phyloP scores from a whole-genome alignment of 2,888 invertebrate genomes.

The Selenia dentaria region DNA sequence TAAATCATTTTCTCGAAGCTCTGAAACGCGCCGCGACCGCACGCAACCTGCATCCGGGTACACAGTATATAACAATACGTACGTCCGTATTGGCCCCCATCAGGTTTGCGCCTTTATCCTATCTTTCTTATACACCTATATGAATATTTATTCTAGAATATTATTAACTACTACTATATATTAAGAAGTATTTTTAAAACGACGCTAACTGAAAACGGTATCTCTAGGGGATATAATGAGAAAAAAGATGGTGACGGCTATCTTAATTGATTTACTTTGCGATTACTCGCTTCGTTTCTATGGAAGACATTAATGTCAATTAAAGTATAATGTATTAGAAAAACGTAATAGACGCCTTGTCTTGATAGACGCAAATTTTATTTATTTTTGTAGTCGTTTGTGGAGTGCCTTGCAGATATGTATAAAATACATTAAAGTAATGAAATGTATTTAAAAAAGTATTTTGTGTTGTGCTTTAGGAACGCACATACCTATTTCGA shows the following conservation, averaged over 20 bases:
- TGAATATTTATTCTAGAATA: background rate
- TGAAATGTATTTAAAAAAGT: too few relatives aligned
- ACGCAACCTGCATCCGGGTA: slow-evolving; percentile 47
- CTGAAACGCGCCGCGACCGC: slow-evolving; percentile 56
- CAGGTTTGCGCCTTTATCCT: slow-evolving; percentile 25
- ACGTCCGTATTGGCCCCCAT: slow-evolving; percentile 8
- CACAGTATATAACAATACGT: background rate
- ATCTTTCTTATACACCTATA: slow-evolving; percentile 10
- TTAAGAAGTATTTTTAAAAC: background rate
- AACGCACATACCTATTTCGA: slow-evolving; percentile 43
- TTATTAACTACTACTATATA: background rate
- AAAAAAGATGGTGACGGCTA: slow-evolving; percentile 20
- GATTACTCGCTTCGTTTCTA: slow-evolving; percentile 21
- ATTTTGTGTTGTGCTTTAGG: slow-evolving; percentile 37
- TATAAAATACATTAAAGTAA: too few relatives aligned
- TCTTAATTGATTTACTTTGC: slow-evolving; percentile 26
- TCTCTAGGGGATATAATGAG: slow-evolving; percentile 14
- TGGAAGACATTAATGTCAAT: slow-evolving; percentile 19
- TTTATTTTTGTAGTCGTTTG: too few relatives aligned
- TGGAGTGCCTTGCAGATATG: too few relatives aligned
- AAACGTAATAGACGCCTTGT: slow-evolving; percentile 19
- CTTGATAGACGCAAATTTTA: too few relatives aligned
- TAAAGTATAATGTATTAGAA: slow-evolving; percentile 27
- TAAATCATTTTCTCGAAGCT: slow-evolving; percentile 79
- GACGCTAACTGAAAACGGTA: slow-evolving; percentile 3